Base-by-base conservation (phyloP, 1,140 invertebrate genomes). In the Samia ricini region DNA sequence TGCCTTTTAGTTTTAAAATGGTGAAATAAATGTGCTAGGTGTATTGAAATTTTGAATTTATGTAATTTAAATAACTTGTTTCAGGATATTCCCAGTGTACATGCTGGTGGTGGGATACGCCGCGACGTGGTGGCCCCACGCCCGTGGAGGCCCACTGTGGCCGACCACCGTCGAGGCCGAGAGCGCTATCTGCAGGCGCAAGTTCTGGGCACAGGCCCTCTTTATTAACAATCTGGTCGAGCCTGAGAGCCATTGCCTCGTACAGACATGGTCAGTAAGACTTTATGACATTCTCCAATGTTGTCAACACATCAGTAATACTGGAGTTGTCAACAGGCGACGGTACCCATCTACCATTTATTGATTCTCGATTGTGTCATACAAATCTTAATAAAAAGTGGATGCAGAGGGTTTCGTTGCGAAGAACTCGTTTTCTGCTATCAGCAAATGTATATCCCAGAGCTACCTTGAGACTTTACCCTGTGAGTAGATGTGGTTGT, bases 151-250 rank as follows among this genome's bases (percentile, higher is more conserved):
- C 0, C 85, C 88, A 2, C 65, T 81, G 69, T 86, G 85, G 83
- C 12, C 61, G 0, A 23, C 60, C 5, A 48, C 76, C 7, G 76
- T 84, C 15, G 67, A 61, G 5, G 59, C 68, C 0, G 92, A 93
- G 60, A 82, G 83, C 18, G 75, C 89, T 2, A 77, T 82, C 48
- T 95, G 94, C 64, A 83, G 91, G 0, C 72, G 88, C 15, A 92
- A 92, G 68, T 94, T 94, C 93, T 94, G 93, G 93, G 81, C 91
- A 2, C 94, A 94, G 72, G 76, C 93, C 0, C 77, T 95, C 2
- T 94, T 93, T 63, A 64, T 94, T 0, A 93, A 94, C 69, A 95
- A 94, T 69, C 62, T 85, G 5, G 36, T 85, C 0, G n/a, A 72
- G 6, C 52, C 75, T 0, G 63, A 81, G 4, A 67, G 82, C 8